These are phyloP conservation scores for Noctuana brunneofusca DNA, from an alignment of 2,888 invertebrate genomes.

Conservation along the genomic window DNA sequence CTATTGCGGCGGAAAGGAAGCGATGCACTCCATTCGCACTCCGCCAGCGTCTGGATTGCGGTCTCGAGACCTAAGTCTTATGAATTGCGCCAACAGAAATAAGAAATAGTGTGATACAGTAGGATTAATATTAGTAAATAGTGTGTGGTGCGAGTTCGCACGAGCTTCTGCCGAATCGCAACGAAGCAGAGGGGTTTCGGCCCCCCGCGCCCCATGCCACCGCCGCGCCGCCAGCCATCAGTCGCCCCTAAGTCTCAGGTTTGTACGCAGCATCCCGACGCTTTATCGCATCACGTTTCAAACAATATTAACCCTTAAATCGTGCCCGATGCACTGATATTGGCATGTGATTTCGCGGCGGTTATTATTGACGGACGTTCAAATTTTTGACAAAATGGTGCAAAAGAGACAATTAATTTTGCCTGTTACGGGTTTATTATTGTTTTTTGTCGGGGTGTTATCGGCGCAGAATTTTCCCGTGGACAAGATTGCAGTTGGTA, in stretches of 20 bases:
- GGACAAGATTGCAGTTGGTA: slow-evolving; percentile 78
- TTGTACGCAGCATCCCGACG: slow-evolving; percentile 75
- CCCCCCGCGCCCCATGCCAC: slow-evolving; percentile 65
- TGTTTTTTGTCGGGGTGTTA: slow-evolving; percentile 57
- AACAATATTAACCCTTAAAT: slow-evolving; percentile 44
- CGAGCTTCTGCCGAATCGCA: slow-evolving; percentile 49
- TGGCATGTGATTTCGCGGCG: slow-evolving; percentile 45
- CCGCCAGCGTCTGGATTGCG: neutral
- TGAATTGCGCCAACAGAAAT: slow-evolving; percentile 13
- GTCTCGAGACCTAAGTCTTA: slow-evolving; percentile 10
- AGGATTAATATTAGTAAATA: slow-evolving; percentile 31
- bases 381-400: slow-evolving; percentile 39
- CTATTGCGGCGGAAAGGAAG: neutral
- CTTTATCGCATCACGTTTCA: slow-evolving; percentile 51
- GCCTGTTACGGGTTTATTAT: slow-evolving; percentile 58
- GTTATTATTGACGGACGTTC: slow-evolving; percentile 20
- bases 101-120: slow-evolving; percentile 27
- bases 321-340: slow-evolving; percentile 35
- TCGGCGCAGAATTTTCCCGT: slow-evolving; percentile 67
- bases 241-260: slow-evolving; percentile 80
- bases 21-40: neutral
- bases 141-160: slow-evolving; percentile 37
- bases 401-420: slow-evolving; percentile 40
- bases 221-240: slow-evolving; percentile 60
- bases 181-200: slow-evolving; percentile 50